phyloP scores from a whole-genome alignment of 2,113 vertebrate genomes.

The Calonectris borealis region DNA sequence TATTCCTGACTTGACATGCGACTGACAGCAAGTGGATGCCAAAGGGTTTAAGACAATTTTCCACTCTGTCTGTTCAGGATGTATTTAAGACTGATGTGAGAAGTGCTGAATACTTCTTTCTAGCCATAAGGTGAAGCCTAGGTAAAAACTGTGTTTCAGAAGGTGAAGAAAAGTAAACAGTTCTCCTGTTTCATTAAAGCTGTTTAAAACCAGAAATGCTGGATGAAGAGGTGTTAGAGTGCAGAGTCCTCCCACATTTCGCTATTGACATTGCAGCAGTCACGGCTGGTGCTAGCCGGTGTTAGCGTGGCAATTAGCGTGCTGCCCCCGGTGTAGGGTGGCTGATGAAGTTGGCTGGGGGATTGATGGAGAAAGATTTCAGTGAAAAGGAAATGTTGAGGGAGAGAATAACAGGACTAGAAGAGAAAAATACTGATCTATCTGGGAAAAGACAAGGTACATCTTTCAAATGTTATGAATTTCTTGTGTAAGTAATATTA shows the following conservation, averaged over 20 bases:
- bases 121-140: neutral
- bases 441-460: neutral
- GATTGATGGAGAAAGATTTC: neutral
- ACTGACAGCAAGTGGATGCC: slow-evolving; percentile 59
- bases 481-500: neutral
- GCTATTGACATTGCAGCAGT: neutral
- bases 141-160: neutral
- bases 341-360: neutral
- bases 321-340: neutral
- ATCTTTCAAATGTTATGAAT: neutral
- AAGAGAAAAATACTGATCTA: neutral
- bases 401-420: neutral
- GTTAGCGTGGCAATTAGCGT: rapidly evolving
- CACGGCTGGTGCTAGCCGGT: neutral
- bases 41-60: slow-evolving; percentile 63
- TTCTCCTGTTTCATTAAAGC: neutral
- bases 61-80: slow-evolving; percentile 41
- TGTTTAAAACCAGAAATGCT: neutral
- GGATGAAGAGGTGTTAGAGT: neutral
- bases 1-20: slow-evolving; percentile 41
- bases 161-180: neutral
- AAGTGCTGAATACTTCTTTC: neutral
- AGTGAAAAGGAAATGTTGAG: neutral
- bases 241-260: neutral
- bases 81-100: slow-evolving; percentile 9